Conservation (phyloP, 2,113 vertebrate species). For the Dascyllus trimaculatus region DNA sequence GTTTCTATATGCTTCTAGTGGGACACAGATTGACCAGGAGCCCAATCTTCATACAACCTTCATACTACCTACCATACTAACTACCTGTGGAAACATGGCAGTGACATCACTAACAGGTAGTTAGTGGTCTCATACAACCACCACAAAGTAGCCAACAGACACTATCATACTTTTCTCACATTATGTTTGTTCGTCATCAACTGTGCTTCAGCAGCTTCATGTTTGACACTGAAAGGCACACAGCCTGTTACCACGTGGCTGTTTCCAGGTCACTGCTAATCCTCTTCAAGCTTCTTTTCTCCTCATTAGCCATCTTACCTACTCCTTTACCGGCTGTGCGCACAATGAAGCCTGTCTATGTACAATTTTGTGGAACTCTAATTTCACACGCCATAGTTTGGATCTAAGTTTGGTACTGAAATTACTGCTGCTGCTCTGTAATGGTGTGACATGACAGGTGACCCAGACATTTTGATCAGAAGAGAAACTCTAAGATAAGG, state of each 20-base stretch:
- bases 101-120: too few relatives aligned
- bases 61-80: too few relatives aligned
- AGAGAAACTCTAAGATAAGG: background rate
- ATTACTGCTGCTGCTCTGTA: background rate
- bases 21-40: too few relatives aligned
- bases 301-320: constrained; percentile 72
- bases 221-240: constrained; percentile 53
- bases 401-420: background rate
- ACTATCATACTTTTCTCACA: too few relatives aligned
- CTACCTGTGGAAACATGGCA: too few relatives aligned
- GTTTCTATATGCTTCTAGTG: too few relatives aligned
- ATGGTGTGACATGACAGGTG: background rate
- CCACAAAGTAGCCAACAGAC: too few relatives aligned
- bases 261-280: constrained; percentile 81
- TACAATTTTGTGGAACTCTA: constrained; percentile 12
- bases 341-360: constrained; percentile 10
- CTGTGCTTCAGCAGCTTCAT: constrained; percentile 33
- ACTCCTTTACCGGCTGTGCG: constrained; percentile 31
- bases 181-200: background rate
- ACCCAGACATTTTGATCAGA: background rate
- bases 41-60: too few relatives aligned
- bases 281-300: constrained; percentile 81
- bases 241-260: constrained; percentile 57
- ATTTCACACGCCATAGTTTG: constrained; percentile 25
- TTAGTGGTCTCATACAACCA: too few relatives aligned